Conservation (phyloP, 2,888 invertebrate species). For the Himalopsyche anomala region DNA sequence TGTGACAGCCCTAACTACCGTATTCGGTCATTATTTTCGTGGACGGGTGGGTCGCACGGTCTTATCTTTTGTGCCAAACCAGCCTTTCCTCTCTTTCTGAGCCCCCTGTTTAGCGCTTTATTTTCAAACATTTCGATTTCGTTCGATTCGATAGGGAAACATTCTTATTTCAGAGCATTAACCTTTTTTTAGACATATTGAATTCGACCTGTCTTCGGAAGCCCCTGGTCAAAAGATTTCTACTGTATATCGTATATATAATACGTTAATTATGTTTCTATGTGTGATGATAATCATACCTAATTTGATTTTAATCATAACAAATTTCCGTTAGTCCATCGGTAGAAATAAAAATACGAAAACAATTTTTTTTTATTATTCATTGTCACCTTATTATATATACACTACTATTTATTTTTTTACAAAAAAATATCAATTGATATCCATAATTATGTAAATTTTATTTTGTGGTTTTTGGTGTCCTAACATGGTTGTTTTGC, state of each 20-base stretch:
- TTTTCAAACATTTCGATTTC: background rate
- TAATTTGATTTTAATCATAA: background rate
- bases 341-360: background rate
- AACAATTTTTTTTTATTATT: no score
- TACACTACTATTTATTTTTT: no score
- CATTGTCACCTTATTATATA: no score
- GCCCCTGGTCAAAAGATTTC: no score
- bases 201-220: no score
- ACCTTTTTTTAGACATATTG: no score
- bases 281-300: no score
- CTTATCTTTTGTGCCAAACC: slow-evolving; percentile 1
- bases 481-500: background rate
- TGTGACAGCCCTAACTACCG: background rate
- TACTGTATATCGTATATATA: no score
- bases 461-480: background rate
- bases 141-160: background rate
- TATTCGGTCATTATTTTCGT: background rate
- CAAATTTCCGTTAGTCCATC: background rate
- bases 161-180: no score
- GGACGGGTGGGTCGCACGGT: background rate
- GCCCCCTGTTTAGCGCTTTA: background rate
- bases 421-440: no score
- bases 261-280: no score
- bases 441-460: no score
- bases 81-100: background rate